Evolutionary conservation across 2,888 invertebrate genomes (phyloP).

Genomic region (Pachliopta kotzebuea): DNA sequence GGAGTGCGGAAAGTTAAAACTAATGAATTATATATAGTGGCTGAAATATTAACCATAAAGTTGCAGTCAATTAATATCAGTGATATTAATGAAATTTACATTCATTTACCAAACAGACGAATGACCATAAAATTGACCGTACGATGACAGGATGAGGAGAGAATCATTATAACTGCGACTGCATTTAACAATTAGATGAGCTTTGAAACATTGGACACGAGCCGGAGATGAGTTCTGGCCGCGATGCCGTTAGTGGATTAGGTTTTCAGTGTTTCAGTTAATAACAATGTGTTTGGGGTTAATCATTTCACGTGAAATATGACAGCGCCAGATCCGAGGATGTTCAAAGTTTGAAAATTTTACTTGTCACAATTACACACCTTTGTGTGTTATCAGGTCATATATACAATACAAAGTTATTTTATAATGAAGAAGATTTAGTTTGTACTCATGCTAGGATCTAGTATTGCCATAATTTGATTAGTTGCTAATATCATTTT

Average conservation of each 20-base stretch:
- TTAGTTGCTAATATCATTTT: too few relatives aligned
- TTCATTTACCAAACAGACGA: too few relatives aligned
- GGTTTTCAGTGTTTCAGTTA: conserved; percentile 8
- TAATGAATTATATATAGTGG: too few relatives aligned
- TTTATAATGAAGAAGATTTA: neutral
- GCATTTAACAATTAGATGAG: neutral
- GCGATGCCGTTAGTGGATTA: conserved; percentile 6
- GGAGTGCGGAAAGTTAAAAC: too few relatives aligned
- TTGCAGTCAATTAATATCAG: too few relatives aligned
- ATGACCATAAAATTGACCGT: too few relatives aligned
- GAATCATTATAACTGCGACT: neutral
- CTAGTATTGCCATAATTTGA: too few relatives aligned
- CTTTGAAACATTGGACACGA: conserved; percentile 1
- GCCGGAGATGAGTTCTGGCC: neutral
- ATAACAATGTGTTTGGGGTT: conserved; percentile 9
- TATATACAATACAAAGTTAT: neutral
- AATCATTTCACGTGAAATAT: neutral
- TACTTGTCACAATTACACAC: conserved; percentile 4
- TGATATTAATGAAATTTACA: too few relatives aligned
- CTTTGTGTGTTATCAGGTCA: neutral
- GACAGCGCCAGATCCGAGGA: neutral
- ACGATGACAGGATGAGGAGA: neutral
- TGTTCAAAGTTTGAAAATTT: conserved; percentile 13
- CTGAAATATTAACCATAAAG: too few relatives aligned
- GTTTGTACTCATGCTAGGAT: neutral